A percentile compares a stretch with the other conserved stretches of the same genome.
Evolutionary conservation across 2,888 invertebrate species (phyloP).

Genomic region (Synergus gifuensis): DNA sequence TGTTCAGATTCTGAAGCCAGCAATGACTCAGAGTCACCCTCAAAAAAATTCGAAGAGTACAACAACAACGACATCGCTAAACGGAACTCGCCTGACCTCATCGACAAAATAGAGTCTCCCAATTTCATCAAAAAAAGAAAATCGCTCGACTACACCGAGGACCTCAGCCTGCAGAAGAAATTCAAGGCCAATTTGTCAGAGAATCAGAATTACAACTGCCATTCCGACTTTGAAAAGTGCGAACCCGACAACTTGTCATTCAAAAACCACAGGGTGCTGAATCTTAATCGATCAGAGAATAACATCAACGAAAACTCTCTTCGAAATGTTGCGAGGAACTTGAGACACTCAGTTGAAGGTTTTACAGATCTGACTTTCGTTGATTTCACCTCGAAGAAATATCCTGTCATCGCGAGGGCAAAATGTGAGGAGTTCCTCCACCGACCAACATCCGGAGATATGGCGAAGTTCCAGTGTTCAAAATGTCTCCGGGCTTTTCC

Average conservation of each 20-base stretch:
- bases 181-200: conserved; percentile 50
- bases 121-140: conserved; percentile 61
- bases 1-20: conserved; percentile 70
- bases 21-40: conserved; percentile 67
- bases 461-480: conserved; percentile 84
- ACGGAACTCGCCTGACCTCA: conserved; percentile 63
- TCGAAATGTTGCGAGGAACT: conserved; percentile 59
- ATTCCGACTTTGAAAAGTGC: conserved; percentile 87
- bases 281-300: conserved; percentile 84
- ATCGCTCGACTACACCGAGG: conserved; percentile 59
- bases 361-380: conserved; percentile 87
- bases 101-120: conserved; percentile 46
- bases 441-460: conserved; percentile 80
- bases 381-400: conserved; percentile 90
- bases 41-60: conserved; percentile 76
- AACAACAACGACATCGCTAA: conserved; percentile 82
- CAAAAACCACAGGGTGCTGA: conserved; percentile 83
- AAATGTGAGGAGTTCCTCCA: conserved; percentile 85
- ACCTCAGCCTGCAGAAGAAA: conserved; percentile 48
- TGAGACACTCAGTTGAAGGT: conserved; percentile 80
- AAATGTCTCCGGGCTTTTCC: conserved; percentile 87
- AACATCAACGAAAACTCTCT: conserved; percentile 74
- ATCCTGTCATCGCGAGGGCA: conserved; percentile 87
- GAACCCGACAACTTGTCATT: conserved; percentile 85
- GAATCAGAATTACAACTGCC: conserved; percentile 78